Evolutionary conservation across 1,140 invertebrate species (phyloP), one percentile per base, ranked within the genome.

Genomic region (Teleogryllus occipitalis): DNA sequence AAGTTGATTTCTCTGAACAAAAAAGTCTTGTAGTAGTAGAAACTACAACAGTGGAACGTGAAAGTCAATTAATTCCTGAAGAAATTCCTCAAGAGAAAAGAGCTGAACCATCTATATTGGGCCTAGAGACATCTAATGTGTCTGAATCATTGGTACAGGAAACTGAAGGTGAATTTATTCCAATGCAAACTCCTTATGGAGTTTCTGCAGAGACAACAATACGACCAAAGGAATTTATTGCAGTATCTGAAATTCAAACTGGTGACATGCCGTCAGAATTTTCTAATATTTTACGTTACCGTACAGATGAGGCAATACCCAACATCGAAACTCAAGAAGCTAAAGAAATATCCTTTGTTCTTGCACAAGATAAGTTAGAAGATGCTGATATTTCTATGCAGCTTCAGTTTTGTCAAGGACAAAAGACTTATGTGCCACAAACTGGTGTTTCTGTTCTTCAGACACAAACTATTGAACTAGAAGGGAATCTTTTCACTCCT

Each of bases 1-100:
- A 86, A 77, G 80, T 93, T 22, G 87, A 88, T 78, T 83, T 93
- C 73, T 86, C 88, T 73, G 89, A 90, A 83, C 88, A 88, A 82
- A 87, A 90, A 81, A 89, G 91, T 49, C 83, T 90, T 47, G 84
- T 90, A 49, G 90, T 90, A 21, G 85, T 85, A 49, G 90, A 91
- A 85, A 89, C 89, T 8, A 85, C 89, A 48, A 81, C 75, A 47
- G 48, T 21, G 15, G 93, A 93, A 84, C 89, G 88, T 49, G 92
- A 93, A 86, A 84, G 86, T 79, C 84, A 83, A 39, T 90, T 89
- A 83, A 83, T 83, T 81, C 82, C 83, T 8, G 84, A 84, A 27
- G 85, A 87, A 22, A 82, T 85, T 78, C 86, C 88, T 21, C 81
- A 85, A 10, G 81, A 81, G n/a, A 90, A 90, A 85, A 84, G 83